These are phyloP conservation scores for Crypturellus tataupa DNA, from an alignment of 2,797 vertebrate genomes.

Conservation along the genomic window DNA sequence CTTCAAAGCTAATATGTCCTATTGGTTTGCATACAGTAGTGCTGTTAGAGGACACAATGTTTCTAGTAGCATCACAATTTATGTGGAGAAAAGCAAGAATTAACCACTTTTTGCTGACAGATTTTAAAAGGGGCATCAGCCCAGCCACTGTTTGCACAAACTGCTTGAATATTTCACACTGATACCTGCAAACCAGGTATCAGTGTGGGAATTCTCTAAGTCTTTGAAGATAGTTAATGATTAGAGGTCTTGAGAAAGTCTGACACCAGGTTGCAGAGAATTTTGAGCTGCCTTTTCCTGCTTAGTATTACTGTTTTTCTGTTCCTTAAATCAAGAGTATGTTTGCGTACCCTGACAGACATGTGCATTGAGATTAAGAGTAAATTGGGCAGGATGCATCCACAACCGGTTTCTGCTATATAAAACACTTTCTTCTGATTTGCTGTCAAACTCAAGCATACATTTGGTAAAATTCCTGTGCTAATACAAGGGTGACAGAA, in stretches of 20 bases:
- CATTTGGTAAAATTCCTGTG: neutral
- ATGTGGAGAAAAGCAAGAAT: neutral
- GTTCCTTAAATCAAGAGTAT: neutral
- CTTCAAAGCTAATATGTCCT: constrained; percentile 18
- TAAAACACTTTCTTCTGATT: neutral
- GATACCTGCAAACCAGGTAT: neutral
- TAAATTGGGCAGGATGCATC: neutral
- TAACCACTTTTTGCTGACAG: neutral
- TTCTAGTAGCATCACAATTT: neutral
- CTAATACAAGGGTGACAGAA: neutral
- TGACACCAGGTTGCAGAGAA: neutral
- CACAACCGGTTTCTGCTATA: neutral
- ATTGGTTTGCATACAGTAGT: neutral
- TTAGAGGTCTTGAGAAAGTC: neutral
- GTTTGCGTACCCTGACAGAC: neutral
- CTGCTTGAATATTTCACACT: neutral
- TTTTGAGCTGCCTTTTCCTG: neutral
- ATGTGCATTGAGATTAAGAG: neutral
- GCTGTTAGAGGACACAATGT: neutral
- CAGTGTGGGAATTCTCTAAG: neutral
- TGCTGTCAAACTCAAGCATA: neutral
- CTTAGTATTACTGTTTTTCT: neutral
- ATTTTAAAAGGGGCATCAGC: neutral
- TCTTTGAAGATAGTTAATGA: neutral
- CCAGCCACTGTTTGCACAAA: neutral